Base-by-base conservation (phyloP, 2,888 invertebrate genomes). In the Cataglyphis rosenhaueri region DNA sequence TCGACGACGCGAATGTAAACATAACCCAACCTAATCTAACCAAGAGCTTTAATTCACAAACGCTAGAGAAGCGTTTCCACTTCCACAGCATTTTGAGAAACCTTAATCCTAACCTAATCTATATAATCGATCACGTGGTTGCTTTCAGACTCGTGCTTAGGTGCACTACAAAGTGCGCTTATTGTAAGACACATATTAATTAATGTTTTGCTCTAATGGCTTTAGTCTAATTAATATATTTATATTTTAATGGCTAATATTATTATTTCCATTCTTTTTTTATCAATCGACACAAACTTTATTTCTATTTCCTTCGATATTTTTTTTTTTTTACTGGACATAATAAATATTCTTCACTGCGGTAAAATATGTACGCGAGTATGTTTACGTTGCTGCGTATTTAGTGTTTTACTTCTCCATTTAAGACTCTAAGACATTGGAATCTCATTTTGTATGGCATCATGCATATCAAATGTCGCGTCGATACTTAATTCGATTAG, bases 21-120 rank as follows among this genome's bases (percentile, higher is more conserved):
- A 82, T 88, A 88, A 88, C 84, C 88, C 81, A 74, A 62, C 18
- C 29, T 18, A 74, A 74, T 41, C 62, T 35, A 15, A 3, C 18
- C 35, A 57, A 8, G n/a, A 25, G 25, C 8, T 52, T 52, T n/a
- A 52, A 52, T n/a, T 52, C n/a, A 52, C 8, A 52, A 2, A 32
- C 25, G 32, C 32, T 32, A 12, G 21, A 35, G 38, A 38, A 57
- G 18, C 70, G 9, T 18, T 38, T 15, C n/a, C n/a, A 29, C 1
- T 21, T 21, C 3, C 21, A 29, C 12, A 32, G 32, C 21, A 57
- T 8, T 15, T 48, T 48, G 8, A n/a, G 18, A 6, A 38, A 35
- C 32, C 8, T 59, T 21, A 21, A 25, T 6, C 59, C 59, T 71
- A 57, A 71, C 71, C 25, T 59, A 10, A 38, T 57, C 35, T 48